phyloP scores from a whole-genome alignment of 2,888 invertebrate species.

The Xanthia icteritia region DNA sequence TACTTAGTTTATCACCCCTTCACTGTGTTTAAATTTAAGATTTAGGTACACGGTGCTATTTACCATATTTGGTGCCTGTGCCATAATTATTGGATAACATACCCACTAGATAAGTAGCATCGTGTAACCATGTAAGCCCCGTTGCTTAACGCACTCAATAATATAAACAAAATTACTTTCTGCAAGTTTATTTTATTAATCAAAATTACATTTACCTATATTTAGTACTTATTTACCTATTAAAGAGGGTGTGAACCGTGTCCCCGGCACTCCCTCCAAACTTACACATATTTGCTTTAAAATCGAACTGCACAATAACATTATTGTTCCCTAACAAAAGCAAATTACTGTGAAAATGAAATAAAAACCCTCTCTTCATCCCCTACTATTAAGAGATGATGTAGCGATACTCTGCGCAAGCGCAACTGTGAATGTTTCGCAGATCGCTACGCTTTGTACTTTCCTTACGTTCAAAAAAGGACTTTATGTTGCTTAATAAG shows the following conservation, averaged over 20 bases:
- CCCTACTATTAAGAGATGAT: constrained; percentile 90
- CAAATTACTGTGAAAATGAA: constrained; percentile 90
- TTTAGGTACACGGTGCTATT: too few species aligned
- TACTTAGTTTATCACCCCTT: background rate
- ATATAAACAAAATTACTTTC: background rate
- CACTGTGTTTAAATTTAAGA: too few species aligned
- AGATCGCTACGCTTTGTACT: constrained; percentile 73
- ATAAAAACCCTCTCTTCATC: constrained; percentile 88
- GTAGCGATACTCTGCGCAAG: constrained; percentile 87
- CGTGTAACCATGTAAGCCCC: too few species aligned
- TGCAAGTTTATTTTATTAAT: constrained; percentile 48
- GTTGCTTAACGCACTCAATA: background rate
- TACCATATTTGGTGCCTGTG: too few species aligned
- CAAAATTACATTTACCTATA: constrained; percentile 62
- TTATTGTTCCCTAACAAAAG: constrained; percentile 86
- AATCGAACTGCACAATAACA: constrained; percentile 85
- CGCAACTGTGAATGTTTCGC: constrained; percentile 83
- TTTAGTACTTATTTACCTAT: constrained; percentile 67
- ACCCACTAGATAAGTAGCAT: too few species aligned
- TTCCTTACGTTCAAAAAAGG: constrained; percentile 61
- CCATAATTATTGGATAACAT: too few species aligned
- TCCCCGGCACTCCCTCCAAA: constrained; percentile 81
- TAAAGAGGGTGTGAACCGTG: constrained; percentile 84
- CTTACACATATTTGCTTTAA: constrained; percentile 87
- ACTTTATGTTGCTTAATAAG: constrained; percentile 59